phyloP scores from a whole-genome alignment of 2,113 vertebrate genomes.

The Salvelinus namaycush region DNA sequence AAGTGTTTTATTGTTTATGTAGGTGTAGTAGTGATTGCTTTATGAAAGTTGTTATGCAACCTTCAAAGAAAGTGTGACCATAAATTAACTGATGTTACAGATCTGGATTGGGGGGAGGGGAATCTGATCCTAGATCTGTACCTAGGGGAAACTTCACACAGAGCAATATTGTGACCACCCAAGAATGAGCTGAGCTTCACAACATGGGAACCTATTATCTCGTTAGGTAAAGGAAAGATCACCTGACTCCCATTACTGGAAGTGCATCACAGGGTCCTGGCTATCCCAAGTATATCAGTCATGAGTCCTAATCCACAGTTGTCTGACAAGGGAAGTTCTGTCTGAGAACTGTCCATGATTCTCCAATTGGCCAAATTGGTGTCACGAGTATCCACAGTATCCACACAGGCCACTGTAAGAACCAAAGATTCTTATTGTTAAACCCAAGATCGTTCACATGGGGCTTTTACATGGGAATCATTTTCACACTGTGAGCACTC shows the following conservation, averaged over 20 bases:
- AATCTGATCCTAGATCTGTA: no score
- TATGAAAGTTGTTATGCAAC: no score
- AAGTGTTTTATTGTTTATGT: no score
- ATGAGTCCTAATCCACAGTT: conserved; percentile 21
- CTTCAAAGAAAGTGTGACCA: no score
- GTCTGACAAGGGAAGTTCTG: conserved; percentile 56
- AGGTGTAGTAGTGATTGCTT: no score
- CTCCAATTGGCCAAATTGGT: conserved; percentile 53
- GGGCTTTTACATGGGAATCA: no score
- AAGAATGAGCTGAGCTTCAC: neutral
- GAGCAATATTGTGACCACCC: neutral
- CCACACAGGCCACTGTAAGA: neutral
- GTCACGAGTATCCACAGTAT: conserved; percentile 71
- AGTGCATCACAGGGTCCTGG: conserved; percentile 24
- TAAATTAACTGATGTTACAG: no score
- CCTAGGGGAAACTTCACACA: no score
- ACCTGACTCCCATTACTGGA: conserved; percentile 55
- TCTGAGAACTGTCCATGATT: conserved; percentile 33
- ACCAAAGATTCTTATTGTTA: neutral
- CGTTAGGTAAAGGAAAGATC: conserved; percentile 58
- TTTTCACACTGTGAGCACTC: no score
- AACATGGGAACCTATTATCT: conserved; percentile 40
- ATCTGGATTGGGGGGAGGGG: no score
- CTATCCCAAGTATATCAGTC: conserved; percentile 17
- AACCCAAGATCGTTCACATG: no score